Percentiles rank a stretch among this genome's conserved stretches.
phyloP scores from a whole-genome alignment of 2,113 vertebrate genomes.

The Pontoporia blainvillei region DNA sequence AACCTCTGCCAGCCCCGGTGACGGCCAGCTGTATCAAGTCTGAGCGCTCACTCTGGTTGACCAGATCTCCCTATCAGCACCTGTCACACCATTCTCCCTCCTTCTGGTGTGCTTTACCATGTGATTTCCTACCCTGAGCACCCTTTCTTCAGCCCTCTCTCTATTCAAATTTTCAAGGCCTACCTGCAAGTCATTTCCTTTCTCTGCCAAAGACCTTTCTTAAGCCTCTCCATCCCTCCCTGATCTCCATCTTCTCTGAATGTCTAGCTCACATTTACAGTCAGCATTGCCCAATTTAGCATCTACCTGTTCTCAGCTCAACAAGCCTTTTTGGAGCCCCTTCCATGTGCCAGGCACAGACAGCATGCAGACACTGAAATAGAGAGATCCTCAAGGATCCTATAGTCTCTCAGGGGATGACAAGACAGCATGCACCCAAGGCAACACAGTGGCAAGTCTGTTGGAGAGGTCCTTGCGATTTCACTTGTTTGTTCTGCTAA shows the following conservation, averaged over 20 bases:
- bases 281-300: not conserved
- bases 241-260: not conserved
- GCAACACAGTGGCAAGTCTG: not conserved
- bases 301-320: not conserved
- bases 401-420: not conserved
- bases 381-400: not conserved
- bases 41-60: not conserved
- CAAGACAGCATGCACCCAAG: not conserved
- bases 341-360: not conserved
- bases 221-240: not conserved
- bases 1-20: not conserved
- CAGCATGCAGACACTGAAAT: not conserved
- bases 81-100: not conserved
- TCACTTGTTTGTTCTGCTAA: accelerated
- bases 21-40: not conserved
- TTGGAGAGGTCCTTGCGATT: not conserved
- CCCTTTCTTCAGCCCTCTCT: not conserved
- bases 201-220: not conserved
- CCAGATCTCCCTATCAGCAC: not conserved
- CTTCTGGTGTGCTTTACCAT: accelerated
- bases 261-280: not conserved
- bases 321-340: not conserved
- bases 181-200: not conserved
- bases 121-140: not conserved
- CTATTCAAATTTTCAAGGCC: not conserved